Evolutionary conservation across 2,797 vertebrate species (phyloP).

Genomic region (Leucoraja ocellata): DNA sequence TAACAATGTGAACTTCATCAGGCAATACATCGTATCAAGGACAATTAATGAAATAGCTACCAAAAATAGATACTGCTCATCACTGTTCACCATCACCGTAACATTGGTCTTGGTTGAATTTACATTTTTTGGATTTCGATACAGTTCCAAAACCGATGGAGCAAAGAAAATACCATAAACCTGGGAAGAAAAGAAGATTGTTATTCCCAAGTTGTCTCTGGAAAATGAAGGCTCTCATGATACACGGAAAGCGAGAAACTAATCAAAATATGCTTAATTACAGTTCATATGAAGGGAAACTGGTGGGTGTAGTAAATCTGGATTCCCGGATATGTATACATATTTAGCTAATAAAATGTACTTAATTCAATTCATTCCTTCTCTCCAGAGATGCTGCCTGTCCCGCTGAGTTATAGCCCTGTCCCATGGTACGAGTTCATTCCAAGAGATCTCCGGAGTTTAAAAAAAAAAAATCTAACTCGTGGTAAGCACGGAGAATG

Average conservation of each 20-base stretch:
- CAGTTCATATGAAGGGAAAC: too few relatives aligned
- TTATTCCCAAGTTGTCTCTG: not conserved
- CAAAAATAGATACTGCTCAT: constrained; percentile 89
- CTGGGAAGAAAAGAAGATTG: constrained; percentile 49
- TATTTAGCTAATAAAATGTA: too few relatives aligned
- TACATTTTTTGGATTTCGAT: constrained; percentile 65
- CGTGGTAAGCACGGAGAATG: too few relatives aligned
- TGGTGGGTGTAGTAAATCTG: too few relatives aligned
- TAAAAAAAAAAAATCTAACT: too few relatives aligned
- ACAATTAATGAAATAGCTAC: constrained; percentile 54
- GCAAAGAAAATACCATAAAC: constrained; percentile 83
- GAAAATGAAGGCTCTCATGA: not conserved
- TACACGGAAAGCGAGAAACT: not conserved
- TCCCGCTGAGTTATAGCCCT: too few relatives aligned
- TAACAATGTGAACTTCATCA: not conserved
- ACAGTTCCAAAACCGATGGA: constrained; percentile 86
- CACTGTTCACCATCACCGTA: constrained; percentile 70
- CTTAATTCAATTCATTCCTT: too few relatives aligned
- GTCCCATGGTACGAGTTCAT: too few relatives aligned
- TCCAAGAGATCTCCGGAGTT: too few relatives aligned
- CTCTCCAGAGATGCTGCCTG: too few relatives aligned
- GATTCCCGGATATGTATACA: too few relatives aligned
- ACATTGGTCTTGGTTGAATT: constrained; percentile 59
- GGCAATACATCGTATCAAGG: too few relatives aligned
- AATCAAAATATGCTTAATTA: not conserved